Evolutionary conservation across 2,888 invertebrate genomes (phyloP).

Genomic region (Cremastinae sp.): DNA sequence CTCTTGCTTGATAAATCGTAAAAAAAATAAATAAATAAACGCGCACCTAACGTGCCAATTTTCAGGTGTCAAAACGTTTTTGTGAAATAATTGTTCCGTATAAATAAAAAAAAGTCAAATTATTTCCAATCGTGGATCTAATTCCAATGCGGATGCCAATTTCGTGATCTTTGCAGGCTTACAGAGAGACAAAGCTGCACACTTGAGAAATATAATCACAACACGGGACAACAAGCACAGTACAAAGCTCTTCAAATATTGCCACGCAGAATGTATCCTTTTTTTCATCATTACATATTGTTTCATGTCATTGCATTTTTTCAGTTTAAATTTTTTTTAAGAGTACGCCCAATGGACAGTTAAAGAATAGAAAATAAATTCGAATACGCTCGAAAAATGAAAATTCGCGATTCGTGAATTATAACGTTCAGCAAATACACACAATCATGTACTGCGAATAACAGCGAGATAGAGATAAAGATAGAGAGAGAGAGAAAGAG

Average conservation of each 20-base stretch:
- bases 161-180: conserved; percentile 45
- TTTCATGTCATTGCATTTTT: neutral
- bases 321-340: conserved; percentile 10
- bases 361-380: conserved; percentile 5
- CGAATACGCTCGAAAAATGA: conserved; percentile 22
- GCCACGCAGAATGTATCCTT: conserved; percentile 49
- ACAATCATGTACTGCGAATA: conserved; percentile 52
- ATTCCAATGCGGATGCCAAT: conserved; percentile 17
- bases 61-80: conserved; percentile 6
- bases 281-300: neutral
- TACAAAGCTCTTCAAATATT: conserved; percentile 49
- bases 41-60: conserved; percentile 49
- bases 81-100: neutral
- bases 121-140: neutral
- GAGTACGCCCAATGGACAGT: neutral
- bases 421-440: conserved; percentile 53
- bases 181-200: conserved; percentile 55
- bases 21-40: conserved; percentile 23
- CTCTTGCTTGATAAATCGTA: neutral
- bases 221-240: conserved; percentile 60
- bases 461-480: conserved; percentile 34
- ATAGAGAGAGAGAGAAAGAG: conserved; percentile 18
- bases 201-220: conserved; percentile 50
- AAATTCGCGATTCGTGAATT: conserved; percentile 45
- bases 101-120: neutral